Evolutionary conservation across 2,888 invertebrate genomes (phyloP).

Genomic region (Platynereis dumerilii): DNA sequence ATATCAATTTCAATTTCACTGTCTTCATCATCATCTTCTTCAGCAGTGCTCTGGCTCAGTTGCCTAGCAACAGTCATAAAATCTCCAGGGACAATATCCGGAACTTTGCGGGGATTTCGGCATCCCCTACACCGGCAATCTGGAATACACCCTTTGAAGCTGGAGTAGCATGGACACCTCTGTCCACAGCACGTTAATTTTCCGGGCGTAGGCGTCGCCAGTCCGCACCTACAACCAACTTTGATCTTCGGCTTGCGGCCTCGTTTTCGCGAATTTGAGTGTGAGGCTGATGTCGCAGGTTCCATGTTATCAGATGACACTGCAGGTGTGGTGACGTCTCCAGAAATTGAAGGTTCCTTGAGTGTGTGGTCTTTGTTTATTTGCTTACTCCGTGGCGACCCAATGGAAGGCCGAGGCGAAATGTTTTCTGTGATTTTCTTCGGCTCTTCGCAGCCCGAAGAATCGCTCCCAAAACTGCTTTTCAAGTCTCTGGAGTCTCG

Average conservation of each 20-base stretch:
- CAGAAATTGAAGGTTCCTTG: too few species aligned
- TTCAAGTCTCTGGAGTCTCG: too few species aligned
- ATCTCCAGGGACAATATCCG: background rate
- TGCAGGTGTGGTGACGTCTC: too few species aligned
- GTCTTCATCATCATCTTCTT: conserved; percentile 14
- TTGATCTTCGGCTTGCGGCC: conserved; percentile 13
- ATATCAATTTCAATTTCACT: conserved; percentile 23
- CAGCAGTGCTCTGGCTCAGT: background rate
- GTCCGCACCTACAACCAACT: conserved; percentile 85
- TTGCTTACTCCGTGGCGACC: too few species aligned
- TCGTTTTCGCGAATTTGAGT: background rate
- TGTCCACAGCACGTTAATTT: conserved; percentile 93
- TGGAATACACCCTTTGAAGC: conserved; percentile 80
- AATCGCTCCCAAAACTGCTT: too few species aligned
- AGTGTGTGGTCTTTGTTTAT: too few species aligned
- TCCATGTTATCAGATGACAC: too few species aligned
- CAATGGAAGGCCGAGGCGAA: too few species aligned
- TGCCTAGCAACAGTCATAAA: background rate
- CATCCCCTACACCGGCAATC: conserved; percentile 93
- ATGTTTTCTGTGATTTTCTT: too few species aligned
- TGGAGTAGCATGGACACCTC: conserved; percentile 91
- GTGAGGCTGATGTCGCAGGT: background rate
- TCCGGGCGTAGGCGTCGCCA: conserved; percentile 86
- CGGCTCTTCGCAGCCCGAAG: too few species aligned
- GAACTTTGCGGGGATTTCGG: conserved; percentile 73